Base-by-base conservation (phyloP, 1,140 invertebrate species). In the Drosophila mayri region DNA sequence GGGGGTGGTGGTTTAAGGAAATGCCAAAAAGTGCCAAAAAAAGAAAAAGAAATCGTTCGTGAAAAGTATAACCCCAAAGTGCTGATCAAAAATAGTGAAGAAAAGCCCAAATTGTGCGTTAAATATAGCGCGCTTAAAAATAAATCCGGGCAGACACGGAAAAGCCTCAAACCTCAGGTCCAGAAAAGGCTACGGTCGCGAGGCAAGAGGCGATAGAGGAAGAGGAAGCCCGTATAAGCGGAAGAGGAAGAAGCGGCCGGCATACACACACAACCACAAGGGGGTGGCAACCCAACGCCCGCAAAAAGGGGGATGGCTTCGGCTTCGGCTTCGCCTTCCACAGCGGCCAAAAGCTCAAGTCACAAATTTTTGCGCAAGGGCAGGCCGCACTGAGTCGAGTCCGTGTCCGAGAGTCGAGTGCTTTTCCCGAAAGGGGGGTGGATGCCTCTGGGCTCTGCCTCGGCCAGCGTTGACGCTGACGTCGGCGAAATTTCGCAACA, bases 331-430 rank as follows among this genome's bases (percentile, higher is more conserved):
- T 47, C 46, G 25, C 25, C 25, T 25, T 25, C 25, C 7, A 60
- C 25, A 35, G 25, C 35, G 58, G 35, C 52, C 60, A 79, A 90
- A 90, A 90, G 85, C 85, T 90, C 85, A 90, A 90, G 85, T 81
- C 81, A 65, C 81, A 81, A 90, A 79, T 76, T 90, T 90, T 90
- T 90, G 85, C 85, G 85, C 81, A 90, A 90, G 85, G 85, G 81
- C 85, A 85, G 84, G 84, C 80, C 67, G 52, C 52, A 25, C 35
- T 38, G 52, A 71, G 43, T 54, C 47, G 66, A 30, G 37, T 37
- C 47, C 47, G 47, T 25, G 25, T 25, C 25, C 25, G 8, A 30
- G 62, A 58, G 68, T 78, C 82, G 78, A 83, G 80, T 83, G 67
- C 65, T 80, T 80, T 62, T 68, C 30, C 43, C 47, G 10, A n/a